A percentile compares a stretch with the other conserved stretches of the same genome.
These are phyloP conservation scores for Melitaea athalia DNA, from an alignment of 2,888 invertebrate genomes.

Conservation along the genomic window DNA sequence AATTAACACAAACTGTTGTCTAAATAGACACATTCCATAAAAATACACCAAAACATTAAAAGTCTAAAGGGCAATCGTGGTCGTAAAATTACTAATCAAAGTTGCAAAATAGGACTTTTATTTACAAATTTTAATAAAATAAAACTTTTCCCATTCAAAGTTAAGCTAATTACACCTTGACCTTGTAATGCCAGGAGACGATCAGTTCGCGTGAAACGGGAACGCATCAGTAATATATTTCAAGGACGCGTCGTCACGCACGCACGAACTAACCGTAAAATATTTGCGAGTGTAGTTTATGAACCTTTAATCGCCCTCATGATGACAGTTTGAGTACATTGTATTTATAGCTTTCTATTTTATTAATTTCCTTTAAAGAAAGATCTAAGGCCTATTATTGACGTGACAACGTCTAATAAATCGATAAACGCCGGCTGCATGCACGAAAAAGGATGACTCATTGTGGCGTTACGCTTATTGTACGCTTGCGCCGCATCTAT, in stretches of 20 bases:
- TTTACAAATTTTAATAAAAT: neutral
- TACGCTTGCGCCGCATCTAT: too few species aligned
- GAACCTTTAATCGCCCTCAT: conserved; percentile 16
- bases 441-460: too few species aligned
- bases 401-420: too few species aligned
- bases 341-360: conserved; percentile 6
- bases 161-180: conserved; percentile 30
- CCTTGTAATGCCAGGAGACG: conserved; percentile 40
- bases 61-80: too few species aligned
- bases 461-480: too few species aligned
- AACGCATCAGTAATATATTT: conserved; percentile 17
- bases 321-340: conserved; percentile 29
- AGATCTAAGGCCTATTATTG: neutral
- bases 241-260: conserved; percentile 27
- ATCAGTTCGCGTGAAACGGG: conserved; percentile 35
- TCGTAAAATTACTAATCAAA: too few species aligned
- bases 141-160: neutral
- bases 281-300: conserved; percentile 27
- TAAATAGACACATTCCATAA: too few species aligned
- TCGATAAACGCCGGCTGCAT: too few species aligned
- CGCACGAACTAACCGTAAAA: conserved; percentile 25
- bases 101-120: too few species aligned
- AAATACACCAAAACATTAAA: too few species aligned
- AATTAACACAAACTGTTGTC: too few species aligned
- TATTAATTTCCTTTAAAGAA: neutral